Conservation (phyloP, 2,113 vertebrate species). For the Grallaria varia region DNA sequence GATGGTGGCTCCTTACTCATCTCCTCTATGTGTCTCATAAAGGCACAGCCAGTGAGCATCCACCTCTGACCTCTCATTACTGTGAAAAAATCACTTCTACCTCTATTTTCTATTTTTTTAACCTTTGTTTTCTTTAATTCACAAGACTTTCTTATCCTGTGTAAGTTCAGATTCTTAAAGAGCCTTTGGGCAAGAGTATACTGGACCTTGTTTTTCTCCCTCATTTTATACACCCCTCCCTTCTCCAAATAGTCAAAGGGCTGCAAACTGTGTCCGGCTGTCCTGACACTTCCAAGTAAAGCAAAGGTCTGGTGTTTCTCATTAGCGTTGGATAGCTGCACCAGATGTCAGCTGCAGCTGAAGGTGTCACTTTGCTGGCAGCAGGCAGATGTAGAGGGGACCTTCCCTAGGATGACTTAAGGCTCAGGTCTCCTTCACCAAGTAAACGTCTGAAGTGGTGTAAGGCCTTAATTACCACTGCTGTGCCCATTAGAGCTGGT, state of each 20-base stretch:
- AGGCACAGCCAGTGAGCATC: background rate
- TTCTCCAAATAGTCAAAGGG: background rate
- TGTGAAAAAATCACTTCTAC: background rate
- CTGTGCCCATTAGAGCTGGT: accelerated
- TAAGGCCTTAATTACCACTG: background rate
- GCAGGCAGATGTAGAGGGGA: background rate
- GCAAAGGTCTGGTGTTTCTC: background rate
- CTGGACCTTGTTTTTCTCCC: background rate
- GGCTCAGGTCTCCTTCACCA: background rate
- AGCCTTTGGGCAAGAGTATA: background rate
- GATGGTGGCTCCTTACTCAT: background rate
- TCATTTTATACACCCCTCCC: background rate
- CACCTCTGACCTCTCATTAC: background rate
- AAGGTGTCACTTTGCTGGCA: background rate
- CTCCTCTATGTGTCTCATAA: background rate
- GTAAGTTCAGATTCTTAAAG: background rate
- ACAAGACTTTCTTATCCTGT: background rate
- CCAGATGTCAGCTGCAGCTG: background rate
- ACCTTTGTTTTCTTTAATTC: background rate
- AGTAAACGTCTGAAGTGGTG: background rate
- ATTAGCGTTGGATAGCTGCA: background rate
- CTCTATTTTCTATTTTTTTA: background rate
- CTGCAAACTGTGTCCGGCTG: background rate
- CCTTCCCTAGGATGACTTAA: background rate
- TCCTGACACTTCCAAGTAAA: background rate